Evolutionary conservation across 2,888 invertebrate species (phyloP).

Genomic region (Hanleya hanleyi): DNA sequence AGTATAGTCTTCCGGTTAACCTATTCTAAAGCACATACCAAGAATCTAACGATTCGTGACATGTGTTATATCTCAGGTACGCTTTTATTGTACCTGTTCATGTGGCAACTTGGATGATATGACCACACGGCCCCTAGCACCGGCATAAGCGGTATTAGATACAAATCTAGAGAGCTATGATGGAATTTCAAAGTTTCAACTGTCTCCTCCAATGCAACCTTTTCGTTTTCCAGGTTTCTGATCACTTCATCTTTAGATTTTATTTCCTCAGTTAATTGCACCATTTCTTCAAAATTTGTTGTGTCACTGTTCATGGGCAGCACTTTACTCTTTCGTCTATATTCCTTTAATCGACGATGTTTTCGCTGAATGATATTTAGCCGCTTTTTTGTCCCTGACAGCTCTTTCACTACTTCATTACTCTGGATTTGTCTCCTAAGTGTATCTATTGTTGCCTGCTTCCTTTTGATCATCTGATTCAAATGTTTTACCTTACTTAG

Average conservation of each 20-base stretch:
- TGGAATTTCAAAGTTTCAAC: not conserved
- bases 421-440: not conserved
- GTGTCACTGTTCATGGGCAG: not conserved
- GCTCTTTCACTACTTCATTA: not conserved
- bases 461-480: not conserved
- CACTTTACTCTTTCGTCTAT: not conserved
- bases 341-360: slow-evolving; percentile 3
- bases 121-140: no score
- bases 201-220: not conserved
- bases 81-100: no score
- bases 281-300: not conserved
- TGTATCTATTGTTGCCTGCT: slow-evolving; percentile 4
- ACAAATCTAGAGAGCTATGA: no score
- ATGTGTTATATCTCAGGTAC: no score
- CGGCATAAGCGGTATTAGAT: no score
- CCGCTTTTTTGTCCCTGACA: not conserved
- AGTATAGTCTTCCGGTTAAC: no score
- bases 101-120: no score
- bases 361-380: not conserved
- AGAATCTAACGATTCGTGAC: no score
- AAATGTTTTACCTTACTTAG: slow-evolving; percentile 4
- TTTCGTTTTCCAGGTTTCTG: slow-evolving; percentile 6
- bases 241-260: slow-evolving; percentile 8
- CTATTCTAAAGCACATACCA: no score
- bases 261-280: not conserved